phyloP scores from a whole-genome alignment of 2,888 invertebrate species.

The Polyommatus iphigenia region DNA sequence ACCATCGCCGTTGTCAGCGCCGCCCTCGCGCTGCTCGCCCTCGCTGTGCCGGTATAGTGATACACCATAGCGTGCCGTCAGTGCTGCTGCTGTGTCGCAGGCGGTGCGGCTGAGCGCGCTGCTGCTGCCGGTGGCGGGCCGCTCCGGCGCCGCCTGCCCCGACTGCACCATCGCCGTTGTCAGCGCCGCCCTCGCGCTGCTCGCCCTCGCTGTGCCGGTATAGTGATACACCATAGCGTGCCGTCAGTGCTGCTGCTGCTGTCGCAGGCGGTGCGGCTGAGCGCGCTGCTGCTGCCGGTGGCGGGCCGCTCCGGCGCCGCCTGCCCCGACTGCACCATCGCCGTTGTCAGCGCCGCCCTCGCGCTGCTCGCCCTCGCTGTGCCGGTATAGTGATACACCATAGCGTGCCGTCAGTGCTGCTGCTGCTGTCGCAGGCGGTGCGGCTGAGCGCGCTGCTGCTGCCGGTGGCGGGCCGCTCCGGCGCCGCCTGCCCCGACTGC shows the following conservation, averaged over 20 bases:
- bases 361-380: conserved; percentile 46
- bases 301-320: conserved; percentile 53
- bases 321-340: conserved; percentile 55
- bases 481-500: conserved; percentile 50
- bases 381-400: conserved; percentile 53
- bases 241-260: conserved; percentile 53
- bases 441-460: conserved; percentile 56
- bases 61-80: conserved; percentile 53
- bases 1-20: conserved; percentile 53
- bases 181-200: conserved; percentile 50
- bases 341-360: conserved; percentile 50
- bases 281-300: conserved; percentile 59
- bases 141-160: conserved; percentile 49
- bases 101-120: conserved; percentile 54
- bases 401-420: conserved; percentile 54
- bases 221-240: conserved; percentile 49
- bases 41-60: conserved; percentile 49
- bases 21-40: conserved; percentile 47
- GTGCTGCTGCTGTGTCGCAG: conserved; percentile 51
- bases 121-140: conserved; percentile 60
- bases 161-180: conserved; percentile 54
- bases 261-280: conserved; percentile 50
- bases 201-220: conserved; percentile 52
- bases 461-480: conserved; percentile 59
- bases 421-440: conserved; percentile 48